Evolutionary conservation across 2,113 vertebrate genomes (phyloP), one percentile per base, ranked within the genome.

Genomic region (Rhegmatorhina hoffmannsi): DNA sequence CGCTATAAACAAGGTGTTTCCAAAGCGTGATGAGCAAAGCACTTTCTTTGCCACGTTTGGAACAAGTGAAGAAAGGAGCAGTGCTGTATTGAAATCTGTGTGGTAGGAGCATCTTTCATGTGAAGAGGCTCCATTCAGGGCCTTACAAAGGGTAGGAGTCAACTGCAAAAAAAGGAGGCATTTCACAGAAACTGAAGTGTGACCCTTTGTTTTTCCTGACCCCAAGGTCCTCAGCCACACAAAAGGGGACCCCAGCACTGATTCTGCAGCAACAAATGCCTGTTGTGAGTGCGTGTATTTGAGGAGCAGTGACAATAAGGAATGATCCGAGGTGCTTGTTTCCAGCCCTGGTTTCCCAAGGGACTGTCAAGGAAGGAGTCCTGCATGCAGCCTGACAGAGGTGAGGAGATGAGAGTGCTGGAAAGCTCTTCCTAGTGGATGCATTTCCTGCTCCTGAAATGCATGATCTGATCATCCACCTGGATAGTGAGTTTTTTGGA

Each of bases 131-230:
- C 60, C 81, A 90, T 89, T 94, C 81, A 89, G 28, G 81, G 82
- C 50, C 77, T 90, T 58, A 94, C 63, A 95, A 90, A 87, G 93
- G 96, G n/a, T 92, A 52, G 50, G 89, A 97, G 87, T 92, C 87
- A 82, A 90, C 87, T 76, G 95, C 84, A 94, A 94, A 95, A 93
- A 83, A 80, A 92, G 85, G 62, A 89, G 91, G 83, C 58, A 78
- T 95, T 92, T 89, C 94, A 94, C 49, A 95, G 92, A 95, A 84
- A 52, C 93, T 56, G 89, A 95, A 95, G 95, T 96, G 96, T 95
- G 95, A 94, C 92, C 53, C 81, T 94, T 95, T 96, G 94, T 96
- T 95, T 91, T 92, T 62, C 77, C 60, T 92, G 74, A 96, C 96
- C 91, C 53, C 58, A 34, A 92, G 92, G 94, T 94, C 92, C 62